These are phyloP conservation scores for Microtus pennsylvanicus DNA, from an alignment of 2,113 vertebrate species.

Conservation along the genomic window DNA sequence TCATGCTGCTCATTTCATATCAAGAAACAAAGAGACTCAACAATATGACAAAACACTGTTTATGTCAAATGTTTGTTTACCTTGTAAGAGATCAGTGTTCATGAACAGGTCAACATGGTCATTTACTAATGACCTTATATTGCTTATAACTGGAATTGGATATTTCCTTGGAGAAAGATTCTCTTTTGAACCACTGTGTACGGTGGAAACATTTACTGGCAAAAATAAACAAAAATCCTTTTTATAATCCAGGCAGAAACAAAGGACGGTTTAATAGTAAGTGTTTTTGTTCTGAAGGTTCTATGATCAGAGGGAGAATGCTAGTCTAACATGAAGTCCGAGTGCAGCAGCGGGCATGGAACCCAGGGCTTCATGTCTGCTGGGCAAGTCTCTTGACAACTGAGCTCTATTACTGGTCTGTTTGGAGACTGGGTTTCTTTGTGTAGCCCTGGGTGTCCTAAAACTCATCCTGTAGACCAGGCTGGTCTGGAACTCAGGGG, in stretches of 20 bases:
- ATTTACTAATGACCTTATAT: conserved; percentile 94
- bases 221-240: conserved; percentile 75
- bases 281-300: not conserved
- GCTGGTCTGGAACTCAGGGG: not conserved
- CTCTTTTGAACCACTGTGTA: conserved; percentile 82
- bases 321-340: not conserved
- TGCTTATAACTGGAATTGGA: conserved; percentile 95
- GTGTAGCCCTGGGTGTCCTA: not conserved
- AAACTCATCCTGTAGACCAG: not conserved
- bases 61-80: conserved; percentile 82
- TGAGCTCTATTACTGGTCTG: not conserved
- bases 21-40: conserved; percentile 43
- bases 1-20: conserved; percentile 30
- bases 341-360: not conserved
- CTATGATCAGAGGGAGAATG: not conserved
- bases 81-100: conserved; percentile 89
- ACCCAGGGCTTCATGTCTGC: no score
- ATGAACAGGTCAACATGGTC: conserved; percentile 86
- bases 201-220: conserved; percentile 85
- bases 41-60: conserved; percentile 15
- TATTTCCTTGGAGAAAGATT: conserved; percentile 88
- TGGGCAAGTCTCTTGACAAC: not conserved
- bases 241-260: conserved; percentile 47
- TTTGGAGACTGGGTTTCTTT: not conserved
- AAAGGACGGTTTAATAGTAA: conserved; percentile 38